Evolutionary conservation across 2,797 vertebrate species (phyloP).

Genomic region (Thalassophryne amazonica): DNA sequence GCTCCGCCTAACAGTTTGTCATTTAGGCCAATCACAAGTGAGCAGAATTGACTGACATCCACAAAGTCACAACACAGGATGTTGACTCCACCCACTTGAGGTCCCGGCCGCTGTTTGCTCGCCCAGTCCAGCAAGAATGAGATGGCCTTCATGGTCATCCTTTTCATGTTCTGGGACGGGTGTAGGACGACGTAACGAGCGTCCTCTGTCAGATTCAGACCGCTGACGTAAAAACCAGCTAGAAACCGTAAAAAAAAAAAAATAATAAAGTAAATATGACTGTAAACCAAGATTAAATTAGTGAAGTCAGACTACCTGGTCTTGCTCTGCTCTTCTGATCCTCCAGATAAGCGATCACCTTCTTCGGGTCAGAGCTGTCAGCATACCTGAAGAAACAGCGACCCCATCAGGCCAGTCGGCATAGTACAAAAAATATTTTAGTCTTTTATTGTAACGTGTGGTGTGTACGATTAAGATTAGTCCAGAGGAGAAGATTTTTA

Average conservation of each 20-base stretch:
- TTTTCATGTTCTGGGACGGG: slow-evolving; percentile 63
- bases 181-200: slow-evolving; percentile 60
- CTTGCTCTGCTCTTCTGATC: slow-evolving; percentile 75
- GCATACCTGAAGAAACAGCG: slow-evolving; percentile 81
- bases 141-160: slow-evolving; percentile 57
- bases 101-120: slow-evolving; percentile 58
- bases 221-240: slow-evolving; percentile 71
- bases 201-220: slow-evolving; percentile 78
- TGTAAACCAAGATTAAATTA: background rate
- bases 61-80: slow-evolving; percentile 77
- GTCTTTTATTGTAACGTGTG: too few species aligned
- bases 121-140: slow-evolving; percentile 64
- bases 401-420: background rate
- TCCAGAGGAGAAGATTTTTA: too few species aligned
- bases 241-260: background rate
- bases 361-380: slow-evolving; percentile 70
- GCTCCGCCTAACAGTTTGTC: slow-evolving; percentile 19
- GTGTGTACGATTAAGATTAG: too few species aligned
- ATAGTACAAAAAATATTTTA: too few species aligned
- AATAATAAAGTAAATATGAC: background rate
- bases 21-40: slow-evolving; percentile 71
- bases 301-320: slow-evolving; percentile 68
- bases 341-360: slow-evolving; percentile 83
- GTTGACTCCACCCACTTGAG: slow-evolving; percentile 45
- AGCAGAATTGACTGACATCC: slow-evolving; percentile 56